Base-by-base conservation (phyloP, 1,140 invertebrate species). In the Heliconius himera region DNA sequence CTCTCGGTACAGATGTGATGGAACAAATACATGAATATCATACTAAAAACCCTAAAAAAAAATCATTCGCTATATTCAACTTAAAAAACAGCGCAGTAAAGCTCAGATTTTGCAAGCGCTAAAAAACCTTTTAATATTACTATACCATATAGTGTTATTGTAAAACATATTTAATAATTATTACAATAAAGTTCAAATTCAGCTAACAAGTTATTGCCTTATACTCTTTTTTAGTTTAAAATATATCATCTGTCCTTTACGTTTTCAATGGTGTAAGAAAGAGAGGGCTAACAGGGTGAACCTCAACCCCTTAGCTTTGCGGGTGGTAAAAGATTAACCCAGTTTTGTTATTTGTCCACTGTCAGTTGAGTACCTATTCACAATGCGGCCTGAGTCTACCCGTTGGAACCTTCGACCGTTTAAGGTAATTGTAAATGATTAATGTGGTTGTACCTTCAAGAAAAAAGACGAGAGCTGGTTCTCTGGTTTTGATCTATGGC, bases 281-380 rank as follows among this genome's bases (percentile, higher is more conserved):
- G 90, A 87, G 91, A 91, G 75, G 83, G 56, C 72, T 73, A 41
- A 75, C 77, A 75, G 93, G 93, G 89, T 89, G 90, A 85, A 80
- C 81, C 90, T 88, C 91, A 85, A 87, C 88, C 91, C 86, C 89
- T 85, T 70, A 80, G 76, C 83, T 75, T 86, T 70, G 83, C 88
- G 93, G 93, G 92, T 89, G 93, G 92, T 89, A 90, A 93, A 93
- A 94, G 93, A 93, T 94, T 94, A 94, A 94, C 93, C 93, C 89
- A 94, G 93, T 94, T 93, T 92, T 93, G 93, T 93, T 94, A 94
- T 94, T 94, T 94, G 93, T 94, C 93, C 92, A 94, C 91, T 93
- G 91, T 93, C 92, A 94, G 91, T 90, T 87, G 91, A 93, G 93
- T 94, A 92, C 92, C 90, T 92, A 92, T 93, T 93, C 92, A 94